Evolutionary conservation across 2,888 invertebrate genomes (phyloP).

Genomic region (Metallyticus violacea): DNA sequence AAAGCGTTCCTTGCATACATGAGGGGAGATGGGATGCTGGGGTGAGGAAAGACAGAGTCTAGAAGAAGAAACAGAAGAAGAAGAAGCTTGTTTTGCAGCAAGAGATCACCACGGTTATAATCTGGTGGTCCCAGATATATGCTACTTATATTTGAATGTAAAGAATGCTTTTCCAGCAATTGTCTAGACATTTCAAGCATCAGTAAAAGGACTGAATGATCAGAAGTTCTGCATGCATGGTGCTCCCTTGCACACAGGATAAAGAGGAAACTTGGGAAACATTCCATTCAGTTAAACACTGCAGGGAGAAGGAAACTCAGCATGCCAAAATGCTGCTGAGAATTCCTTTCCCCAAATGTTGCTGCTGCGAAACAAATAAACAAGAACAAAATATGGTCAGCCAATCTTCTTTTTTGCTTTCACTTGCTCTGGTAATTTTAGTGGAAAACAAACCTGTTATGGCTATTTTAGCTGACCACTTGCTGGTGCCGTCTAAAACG

Average conservation of each 20-base stretch:
- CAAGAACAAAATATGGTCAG: constrained; percentile 30
- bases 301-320: background rate
- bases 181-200: no score
- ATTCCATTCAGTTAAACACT: background rate
- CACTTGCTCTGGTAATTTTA: background rate
- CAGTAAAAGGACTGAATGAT: no score
- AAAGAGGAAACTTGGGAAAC: background rate
- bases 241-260: background rate
- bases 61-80: background rate
- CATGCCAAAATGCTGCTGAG: background rate
- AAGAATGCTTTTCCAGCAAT: no score
- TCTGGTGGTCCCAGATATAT: background rate
- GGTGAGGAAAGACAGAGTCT: background rate
- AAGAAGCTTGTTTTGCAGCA: background rate
- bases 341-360: background rate
- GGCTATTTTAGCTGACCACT: constrained; percentile 99
- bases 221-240: background rate
- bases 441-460: constrained; percentile 91
- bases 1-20: background rate
- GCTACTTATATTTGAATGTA: no score
- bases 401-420: constrained; percentile 23
- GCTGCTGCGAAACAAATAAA: constrained; percentile 32
- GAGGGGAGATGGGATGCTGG: background rate
- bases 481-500: constrained; percentile 98
- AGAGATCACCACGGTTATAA: background rate